Evolutionary conservation across 2,888 invertebrate genomes (phyloP).

Genomic region (Zootermopsis nevadensis): DNA sequence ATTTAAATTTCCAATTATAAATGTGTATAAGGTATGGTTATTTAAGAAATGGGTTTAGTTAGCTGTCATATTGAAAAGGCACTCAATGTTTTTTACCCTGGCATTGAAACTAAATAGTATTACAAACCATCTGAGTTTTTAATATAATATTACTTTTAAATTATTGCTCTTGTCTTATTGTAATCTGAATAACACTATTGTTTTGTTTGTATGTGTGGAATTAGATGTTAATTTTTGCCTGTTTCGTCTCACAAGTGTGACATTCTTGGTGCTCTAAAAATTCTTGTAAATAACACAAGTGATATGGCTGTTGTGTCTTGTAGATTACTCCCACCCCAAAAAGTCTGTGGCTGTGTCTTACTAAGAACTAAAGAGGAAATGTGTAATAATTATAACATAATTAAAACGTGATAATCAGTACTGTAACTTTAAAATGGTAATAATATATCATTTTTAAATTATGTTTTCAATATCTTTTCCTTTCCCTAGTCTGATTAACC

Average conservation of each 20-base stretch:
- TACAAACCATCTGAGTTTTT: neutral
- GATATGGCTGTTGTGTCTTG: neutral
- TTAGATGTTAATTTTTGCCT: neutral
- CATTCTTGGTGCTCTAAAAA: neutral
- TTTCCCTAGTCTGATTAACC: too few relatives aligned
- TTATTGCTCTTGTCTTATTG: constrained; percentile 25
- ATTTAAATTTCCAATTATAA: neutral
- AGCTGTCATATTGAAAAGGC: neutral
- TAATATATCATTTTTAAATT: constrained; percentile 21
- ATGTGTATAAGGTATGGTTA: neutral
- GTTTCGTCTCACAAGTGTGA: neutral
- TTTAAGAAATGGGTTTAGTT: neutral
- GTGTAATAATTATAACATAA: constrained; percentile 13
- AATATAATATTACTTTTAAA: neutral
- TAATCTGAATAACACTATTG: constrained; percentile 19
- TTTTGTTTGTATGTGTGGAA: constrained; percentile 1
- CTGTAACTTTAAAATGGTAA: constrained; percentile 7
- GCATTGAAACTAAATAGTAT: constrained; percentile 3
- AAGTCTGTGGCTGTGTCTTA: constrained; percentile 30
- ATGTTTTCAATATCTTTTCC: neutral
- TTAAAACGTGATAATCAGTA: constrained; percentile 13
- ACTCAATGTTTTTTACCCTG: neutral
- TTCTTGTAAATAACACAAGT: constrained; percentile 13
- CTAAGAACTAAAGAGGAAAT: constrained; percentile 9
- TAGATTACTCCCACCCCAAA: constrained; percentile 9